Conservation (phyloP, 2,113 vertebrate species). For the Pseudorasbora parva region DNA sequence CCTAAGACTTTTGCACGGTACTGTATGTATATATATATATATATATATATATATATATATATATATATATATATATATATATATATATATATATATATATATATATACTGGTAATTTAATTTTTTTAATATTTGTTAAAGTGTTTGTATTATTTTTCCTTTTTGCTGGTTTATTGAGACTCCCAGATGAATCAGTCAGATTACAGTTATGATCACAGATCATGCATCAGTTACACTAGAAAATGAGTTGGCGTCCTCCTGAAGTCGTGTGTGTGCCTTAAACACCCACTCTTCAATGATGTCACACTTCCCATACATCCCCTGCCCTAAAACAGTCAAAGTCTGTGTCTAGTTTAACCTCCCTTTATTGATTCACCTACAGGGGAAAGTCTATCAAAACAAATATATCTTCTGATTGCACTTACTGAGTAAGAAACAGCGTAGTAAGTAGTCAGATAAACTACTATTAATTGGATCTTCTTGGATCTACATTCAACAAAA, state of each 20-base stretch:
- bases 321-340: background rate
- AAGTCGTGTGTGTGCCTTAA: background rate
- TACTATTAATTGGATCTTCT: background rate
- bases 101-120: too few species aligned
- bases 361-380: background rate
- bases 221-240: background rate
- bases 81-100: too few species aligned
- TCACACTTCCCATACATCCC: background rate
- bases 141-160: too few species aligned
- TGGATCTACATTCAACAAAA: background rate
- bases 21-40: too few species aligned
- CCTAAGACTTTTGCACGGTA: too few species aligned
- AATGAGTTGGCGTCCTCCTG: background rate
- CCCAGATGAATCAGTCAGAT: too few species aligned
- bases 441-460: too few species aligned
- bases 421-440: background rate
- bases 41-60: too few species aligned
- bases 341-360: background rate
- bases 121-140: too few species aligned
- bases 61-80: too few species aligned
- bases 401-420: background rate
- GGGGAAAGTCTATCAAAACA: background rate
- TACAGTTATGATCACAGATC: background rate
- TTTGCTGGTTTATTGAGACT: background rate
- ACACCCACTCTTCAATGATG: background rate